Evolutionary conservation across 1,140 invertebrate species (phyloP).

Genomic region (Hylaeus anthracinus): DNA sequence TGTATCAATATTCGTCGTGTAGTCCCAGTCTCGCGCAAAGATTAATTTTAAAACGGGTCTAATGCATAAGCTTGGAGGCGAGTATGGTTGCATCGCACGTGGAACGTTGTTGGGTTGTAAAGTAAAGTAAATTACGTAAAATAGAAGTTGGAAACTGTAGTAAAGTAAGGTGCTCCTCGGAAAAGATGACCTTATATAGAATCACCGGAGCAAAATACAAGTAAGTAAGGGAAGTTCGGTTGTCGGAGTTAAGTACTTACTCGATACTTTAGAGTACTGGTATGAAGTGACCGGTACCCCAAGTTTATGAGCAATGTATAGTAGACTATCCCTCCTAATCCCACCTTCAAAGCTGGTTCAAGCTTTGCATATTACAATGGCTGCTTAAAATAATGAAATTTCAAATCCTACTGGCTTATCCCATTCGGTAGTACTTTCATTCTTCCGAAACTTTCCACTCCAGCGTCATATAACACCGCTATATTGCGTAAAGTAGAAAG

Average conservation of each 20-base stretch:
- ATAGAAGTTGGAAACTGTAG: too few relatives aligned
- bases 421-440: neutral
- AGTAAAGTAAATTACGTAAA: too few relatives aligned
- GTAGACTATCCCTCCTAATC: neutral
- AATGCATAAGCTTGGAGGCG: too few relatives aligned
- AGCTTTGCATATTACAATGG: constrained; percentile 5
- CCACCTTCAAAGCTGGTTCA: neutral
- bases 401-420: neutral
- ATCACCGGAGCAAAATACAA: neutral
- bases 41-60: too few relatives aligned
- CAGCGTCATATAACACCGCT: neutral
- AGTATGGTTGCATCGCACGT: too few relatives aligned
- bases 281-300: neutral
- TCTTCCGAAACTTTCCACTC: neutral
- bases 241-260: neutral
- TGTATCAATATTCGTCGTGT: too few relatives aligned
- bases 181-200: neutral
- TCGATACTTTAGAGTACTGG: neutral
- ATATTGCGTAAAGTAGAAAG: neutral
- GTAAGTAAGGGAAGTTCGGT: neutral
- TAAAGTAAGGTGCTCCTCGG: neutral
- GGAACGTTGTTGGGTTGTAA: too few relatives aligned
- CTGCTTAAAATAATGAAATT: constrained; percentile 10
- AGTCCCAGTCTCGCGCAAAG: too few relatives aligned
- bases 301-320: neutral